Evolutionary conservation across 2,888 invertebrate species (phyloP), one percentile per base, ranked within the genome.

Genomic region (Ophion ellenae): DNA sequence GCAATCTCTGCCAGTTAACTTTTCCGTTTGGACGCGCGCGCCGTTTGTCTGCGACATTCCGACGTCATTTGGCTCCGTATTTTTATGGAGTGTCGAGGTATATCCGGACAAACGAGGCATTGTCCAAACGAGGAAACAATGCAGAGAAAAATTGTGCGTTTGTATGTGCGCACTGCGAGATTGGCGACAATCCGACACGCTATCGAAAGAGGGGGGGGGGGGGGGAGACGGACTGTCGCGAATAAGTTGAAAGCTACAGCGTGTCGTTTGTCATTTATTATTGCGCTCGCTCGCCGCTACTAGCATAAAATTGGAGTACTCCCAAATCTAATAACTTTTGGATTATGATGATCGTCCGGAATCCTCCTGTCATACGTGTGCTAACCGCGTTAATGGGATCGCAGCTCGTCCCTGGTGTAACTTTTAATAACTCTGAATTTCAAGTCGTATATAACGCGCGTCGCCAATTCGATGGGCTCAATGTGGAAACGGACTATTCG

Each of bases 281-380:
- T 40, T 32, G 40, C 20, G 32, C 20, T 24, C 63, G 71, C 20
- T 47, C 71, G 10, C 71, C 36, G 69, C 69, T 40, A 63, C 59
- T 24, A 57, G 28, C 14, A 69, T 79, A 47, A 70, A 79, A 53
- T 79, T 79, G 79, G 79, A 71, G 11, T 36, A 36, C 64, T 63
- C 79, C 79, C 71, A 79, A 79, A 79, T 79, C 47, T 47, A 53
- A 79, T 71, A 79, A 71, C 71, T 71, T 71, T 63, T 14, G 36
- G 47, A 63, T 79, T 79, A 79, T 53, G 53, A 70, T 64, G 73
- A 75, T 40, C 7, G 2, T 24, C 24, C 47, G 28, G 47, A 32
- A 79, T 71, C 45, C 71, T 67, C 64, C 66, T 71, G 79, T 64
- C 71, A 36, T 53, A 32, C 79, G 20, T 17, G 36, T 24, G 20